Conservation (phyloP, 2,113 vertebrate species). For the Microtus oregoni region DNA sequence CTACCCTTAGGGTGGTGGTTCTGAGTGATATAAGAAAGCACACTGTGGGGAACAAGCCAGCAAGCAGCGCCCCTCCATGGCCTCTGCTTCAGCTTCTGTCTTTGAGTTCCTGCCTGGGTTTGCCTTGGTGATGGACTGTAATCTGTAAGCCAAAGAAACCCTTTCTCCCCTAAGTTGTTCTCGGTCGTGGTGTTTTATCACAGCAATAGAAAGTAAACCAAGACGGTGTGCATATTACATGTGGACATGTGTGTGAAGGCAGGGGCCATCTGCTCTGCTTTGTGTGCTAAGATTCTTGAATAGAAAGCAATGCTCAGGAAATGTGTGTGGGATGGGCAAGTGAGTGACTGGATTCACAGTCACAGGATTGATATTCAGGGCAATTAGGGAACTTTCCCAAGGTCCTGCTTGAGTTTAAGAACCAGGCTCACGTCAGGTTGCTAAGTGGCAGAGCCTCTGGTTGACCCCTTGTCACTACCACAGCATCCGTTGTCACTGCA, state of each 20-base stretch:
- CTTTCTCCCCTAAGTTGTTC: background rate
- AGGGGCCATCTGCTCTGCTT: background rate
- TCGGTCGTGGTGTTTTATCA: background rate
- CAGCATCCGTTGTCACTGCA: no score
- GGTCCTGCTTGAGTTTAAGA: background rate
- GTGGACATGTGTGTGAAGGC: background rate
- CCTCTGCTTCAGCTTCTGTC: background rate
- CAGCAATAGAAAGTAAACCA: background rate
- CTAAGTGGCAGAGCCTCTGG: background rate
- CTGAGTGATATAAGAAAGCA: background rate
- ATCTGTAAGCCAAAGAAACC: background rate
- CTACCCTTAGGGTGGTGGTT: background rate
- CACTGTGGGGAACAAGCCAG: background rate
- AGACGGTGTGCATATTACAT: background rate
- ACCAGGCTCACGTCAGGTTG: background rate
- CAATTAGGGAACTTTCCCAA: background rate
- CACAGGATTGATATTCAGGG: background rate
- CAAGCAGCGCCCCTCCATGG: background rate
- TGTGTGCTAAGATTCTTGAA: background rate
- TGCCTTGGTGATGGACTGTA: background rate
- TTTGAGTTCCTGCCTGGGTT: background rate
- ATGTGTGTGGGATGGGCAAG: accelerated
- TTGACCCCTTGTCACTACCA: no score
- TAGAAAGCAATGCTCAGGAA: background rate
- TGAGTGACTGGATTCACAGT: background rate